Base-by-base conservation (phyloP, 2,113 vertebrate genomes). In the Ochotona curzoniae region DNA sequence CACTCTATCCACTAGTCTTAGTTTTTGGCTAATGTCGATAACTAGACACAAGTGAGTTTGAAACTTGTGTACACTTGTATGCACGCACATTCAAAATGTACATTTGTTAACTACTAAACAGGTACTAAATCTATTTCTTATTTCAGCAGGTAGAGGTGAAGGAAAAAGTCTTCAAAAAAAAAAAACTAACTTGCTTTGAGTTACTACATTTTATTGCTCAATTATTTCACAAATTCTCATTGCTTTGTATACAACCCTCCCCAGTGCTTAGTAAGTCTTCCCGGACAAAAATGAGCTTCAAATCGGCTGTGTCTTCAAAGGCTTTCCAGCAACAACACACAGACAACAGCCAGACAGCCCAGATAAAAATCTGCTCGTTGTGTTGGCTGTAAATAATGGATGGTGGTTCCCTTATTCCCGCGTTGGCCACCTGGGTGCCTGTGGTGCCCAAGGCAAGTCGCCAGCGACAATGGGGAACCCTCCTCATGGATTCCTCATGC, bases 331-430 rank as follows among this genome's bases (percentile, higher is more conserved):
- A 32, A 35, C 87, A 87, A 44, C 32, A n/a, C 14, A 74, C 28
- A 87, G 89, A 93, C 21, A 49, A 14, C 54, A 82, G n/a, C 7
- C 32, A 85, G 91, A 73, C 57, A 94, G 63, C 5, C 51, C 26
- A 89, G 89, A 89, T 85, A 79, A 92, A 89, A 87, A 79, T 93
- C 91, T 87, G 14, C 89, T 88, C 26, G 7, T 61, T 57, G 3
- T 69, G 23, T 87, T 38, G 60, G 76, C 44, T 87, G 14, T 97
- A 78, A 95, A 97, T 97, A 95, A 97, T 97, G 89, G 91, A 97
- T 94, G 93, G 25, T 60, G 44, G 6, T 90, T 96, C 82, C 47
- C 35, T 78, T 75, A 57, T 87, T 96, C 87, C 64, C 69, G 26
- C 66, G 9, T 75, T 6, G 47, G 83, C 81, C 94, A 96, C 89